phyloP scores from a whole-genome alignment of 1,140 invertebrate species.

The Caenorhabditis briggsae region DNA sequence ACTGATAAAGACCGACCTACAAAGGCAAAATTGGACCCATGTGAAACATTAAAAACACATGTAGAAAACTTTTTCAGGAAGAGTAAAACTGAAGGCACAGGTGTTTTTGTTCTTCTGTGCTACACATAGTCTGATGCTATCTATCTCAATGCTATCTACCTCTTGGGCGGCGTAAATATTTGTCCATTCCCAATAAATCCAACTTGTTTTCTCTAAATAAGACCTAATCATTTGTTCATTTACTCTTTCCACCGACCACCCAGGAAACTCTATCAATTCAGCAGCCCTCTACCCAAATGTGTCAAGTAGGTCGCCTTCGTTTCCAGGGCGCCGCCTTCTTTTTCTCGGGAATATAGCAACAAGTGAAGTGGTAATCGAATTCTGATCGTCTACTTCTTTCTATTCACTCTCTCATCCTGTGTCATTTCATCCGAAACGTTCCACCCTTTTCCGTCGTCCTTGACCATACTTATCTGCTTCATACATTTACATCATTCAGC shows the following conservation, averaged over 20 bases:
- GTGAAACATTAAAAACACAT: no score
- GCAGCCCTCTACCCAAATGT: conserved; percentile 11
- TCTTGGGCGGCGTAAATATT: no score
- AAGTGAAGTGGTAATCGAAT: conserved; percentile 55
- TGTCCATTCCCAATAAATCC: no score
- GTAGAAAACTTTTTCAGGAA: no score
- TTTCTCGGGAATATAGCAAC: conserved; percentile 20
- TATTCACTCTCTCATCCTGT: not conserved
- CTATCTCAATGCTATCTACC: no score
- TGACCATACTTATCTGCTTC: conserved; percentile 31
- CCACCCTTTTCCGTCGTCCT: conserved; percentile 43
- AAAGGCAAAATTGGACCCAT: no score
- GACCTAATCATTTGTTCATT: not conserved
- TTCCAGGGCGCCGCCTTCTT: not conserved
- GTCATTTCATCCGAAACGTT: not conserved
- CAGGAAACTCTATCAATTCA: conserved; percentile 2
- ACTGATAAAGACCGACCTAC: no score
- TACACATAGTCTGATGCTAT: no score
- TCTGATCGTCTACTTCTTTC: conserved; percentile 25
- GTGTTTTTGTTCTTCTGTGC: no score
- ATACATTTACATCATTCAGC: not conserved
- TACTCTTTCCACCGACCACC: not conserved
- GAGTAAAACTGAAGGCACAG: no score
- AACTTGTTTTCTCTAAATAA: no score
- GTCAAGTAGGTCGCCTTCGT: conserved; percentile 40